Evolutionary conservation across 1,140 invertebrate species (phyloP).

Genomic region (Eufriesea mexicana): DNA sequence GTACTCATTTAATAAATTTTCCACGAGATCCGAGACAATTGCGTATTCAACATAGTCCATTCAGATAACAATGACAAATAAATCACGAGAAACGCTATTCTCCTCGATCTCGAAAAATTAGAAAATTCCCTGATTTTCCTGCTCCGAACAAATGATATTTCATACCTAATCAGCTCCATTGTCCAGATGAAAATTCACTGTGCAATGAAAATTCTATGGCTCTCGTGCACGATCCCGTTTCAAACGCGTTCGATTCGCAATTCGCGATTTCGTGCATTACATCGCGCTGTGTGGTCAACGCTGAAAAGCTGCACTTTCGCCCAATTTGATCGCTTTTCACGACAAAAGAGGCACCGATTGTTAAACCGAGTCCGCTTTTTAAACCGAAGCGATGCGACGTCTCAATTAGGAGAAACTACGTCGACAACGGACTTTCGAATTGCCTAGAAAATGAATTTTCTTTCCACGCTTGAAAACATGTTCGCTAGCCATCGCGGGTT

Average conservation of each 20-base stretch:
- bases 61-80: background rate
- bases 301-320: slow-evolving; percentile 8
- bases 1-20: background rate
- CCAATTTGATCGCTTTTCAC: background rate
- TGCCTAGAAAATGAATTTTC: slow-evolving; percentile 51
- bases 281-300: background rate
- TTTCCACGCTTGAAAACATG: slow-evolving; percentile 30
- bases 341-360: background rate
- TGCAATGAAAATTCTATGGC: no score
- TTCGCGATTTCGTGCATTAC: background rate
- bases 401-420: slow-evolving; percentile 39
- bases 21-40: no score
- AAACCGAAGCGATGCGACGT: slow-evolving; percentile 1
- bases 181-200: no score
- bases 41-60: no score
- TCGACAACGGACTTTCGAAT: slow-evolving; percentile 38
- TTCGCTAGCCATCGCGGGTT: background rate
- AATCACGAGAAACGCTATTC: no score
- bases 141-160: no score
- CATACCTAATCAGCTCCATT: no score
- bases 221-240: no score
- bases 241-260: background rate
- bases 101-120: no score
- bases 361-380: slow-evolving; percentile 8
- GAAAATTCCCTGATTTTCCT: no score